phyloP scores from a whole-genome alignment of 2,888 invertebrate species.

The Lycia hirtaria region DNA sequence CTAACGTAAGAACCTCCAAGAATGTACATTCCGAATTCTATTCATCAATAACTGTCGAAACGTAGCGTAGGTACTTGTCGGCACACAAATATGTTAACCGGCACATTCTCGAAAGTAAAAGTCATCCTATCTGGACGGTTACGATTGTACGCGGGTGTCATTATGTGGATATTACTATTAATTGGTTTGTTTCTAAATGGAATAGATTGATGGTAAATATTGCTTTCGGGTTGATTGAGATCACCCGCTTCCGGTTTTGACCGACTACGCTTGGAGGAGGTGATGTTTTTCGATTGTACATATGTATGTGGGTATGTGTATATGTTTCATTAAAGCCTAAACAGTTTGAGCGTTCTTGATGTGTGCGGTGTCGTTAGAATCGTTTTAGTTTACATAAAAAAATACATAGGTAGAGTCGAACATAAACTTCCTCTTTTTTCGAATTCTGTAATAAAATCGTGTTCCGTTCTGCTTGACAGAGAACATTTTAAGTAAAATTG shows the following conservation, averaged over 20 bases:
- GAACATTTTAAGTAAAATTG: no score
- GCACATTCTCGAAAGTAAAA: constrained; percentile 28
- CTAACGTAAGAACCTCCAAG: not conserved
- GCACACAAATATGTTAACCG: constrained; percentile 14
- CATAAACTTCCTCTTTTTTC: no score
- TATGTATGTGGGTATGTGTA: no score
- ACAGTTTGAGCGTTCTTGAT: no score
- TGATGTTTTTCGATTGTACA: no score
- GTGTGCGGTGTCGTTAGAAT: no score
- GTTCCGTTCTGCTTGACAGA: no score
- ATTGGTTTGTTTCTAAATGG: constrained; percentile 21
- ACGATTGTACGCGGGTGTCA: constrained; percentile 18
- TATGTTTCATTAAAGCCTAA: no score
- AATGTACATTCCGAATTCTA: not conserved
- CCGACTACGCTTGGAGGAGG: no score
- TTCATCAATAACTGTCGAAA: not conserved
- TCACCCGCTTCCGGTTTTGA: not conserved
- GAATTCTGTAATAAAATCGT: no score
- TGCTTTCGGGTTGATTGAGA: constrained; percentile 20
- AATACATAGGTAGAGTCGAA: no score
- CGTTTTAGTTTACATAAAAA: no score
- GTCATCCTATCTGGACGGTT: constrained; percentile 11
- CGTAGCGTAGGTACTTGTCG: not conserved
- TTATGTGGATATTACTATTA: constrained; percentile 21
- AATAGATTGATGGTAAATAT: constrained; percentile 20